Conservation (phyloP, 2,113 vertebrate species). For the Hassar affinis region DNA sequence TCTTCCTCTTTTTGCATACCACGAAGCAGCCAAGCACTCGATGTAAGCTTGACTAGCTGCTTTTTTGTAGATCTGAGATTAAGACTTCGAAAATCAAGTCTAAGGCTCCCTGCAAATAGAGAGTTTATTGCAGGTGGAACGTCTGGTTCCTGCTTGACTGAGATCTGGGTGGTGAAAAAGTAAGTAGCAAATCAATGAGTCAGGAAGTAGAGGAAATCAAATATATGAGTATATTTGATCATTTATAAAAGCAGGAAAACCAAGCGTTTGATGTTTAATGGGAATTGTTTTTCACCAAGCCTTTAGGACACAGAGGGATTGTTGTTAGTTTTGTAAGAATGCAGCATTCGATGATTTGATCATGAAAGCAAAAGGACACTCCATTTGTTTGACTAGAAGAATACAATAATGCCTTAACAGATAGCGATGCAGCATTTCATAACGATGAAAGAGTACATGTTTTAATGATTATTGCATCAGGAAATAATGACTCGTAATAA, state of each 20-base stretch:
- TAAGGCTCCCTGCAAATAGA: background rate
- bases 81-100: background rate
- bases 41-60: background rate
- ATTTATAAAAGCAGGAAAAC: background rate
- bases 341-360: too few species aligned
- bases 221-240: too few species aligned
- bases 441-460: background rate
- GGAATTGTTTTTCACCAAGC: background rate
- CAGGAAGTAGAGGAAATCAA: background rate
- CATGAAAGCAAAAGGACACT: background rate
- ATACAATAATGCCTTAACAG: background rate
- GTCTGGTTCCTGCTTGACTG: background rate
- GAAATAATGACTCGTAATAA: background rate
- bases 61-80: background rate
- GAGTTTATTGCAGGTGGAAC: background rate
- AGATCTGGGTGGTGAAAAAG: background rate
- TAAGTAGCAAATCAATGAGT: background rate
- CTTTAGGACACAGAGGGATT: background rate
- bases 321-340: background rate
- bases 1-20: conserved; percentile 20
- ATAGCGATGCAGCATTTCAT: background rate
- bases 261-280: background rate
- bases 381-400: background rate
- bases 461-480: background rate
- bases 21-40: background rate